Evolutionary conservation across 2,888 invertebrate species (phyloP).

Genomic region (Peribatodes rhomboidaria): DNA sequence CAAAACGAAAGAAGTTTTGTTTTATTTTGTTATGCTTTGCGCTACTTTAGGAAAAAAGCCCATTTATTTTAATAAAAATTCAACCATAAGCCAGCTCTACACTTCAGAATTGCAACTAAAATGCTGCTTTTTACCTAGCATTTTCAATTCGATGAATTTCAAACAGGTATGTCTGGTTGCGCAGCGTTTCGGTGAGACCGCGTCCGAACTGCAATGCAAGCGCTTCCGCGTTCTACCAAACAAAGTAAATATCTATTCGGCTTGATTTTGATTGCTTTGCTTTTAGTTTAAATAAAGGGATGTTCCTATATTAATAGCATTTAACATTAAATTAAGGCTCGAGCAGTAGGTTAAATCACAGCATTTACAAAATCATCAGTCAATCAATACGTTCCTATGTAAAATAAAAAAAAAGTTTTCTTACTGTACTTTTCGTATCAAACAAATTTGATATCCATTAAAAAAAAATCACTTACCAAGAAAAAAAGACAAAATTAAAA

Average conservation of each 20-base stretch:
- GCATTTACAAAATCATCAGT: no score
- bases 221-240: conserved; percentile 20
- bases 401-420: no score
- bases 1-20: no score
- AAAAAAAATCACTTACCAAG: no score
- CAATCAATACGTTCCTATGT: no score
- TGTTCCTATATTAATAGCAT: not conserved
- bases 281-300: not conserved
- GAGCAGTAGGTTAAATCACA: not conserved
- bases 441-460: no score
- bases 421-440: no score
- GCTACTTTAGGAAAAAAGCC: no score
- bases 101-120: conserved; percentile 3
- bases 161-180: conserved; percentile 27
- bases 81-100: not conserved
- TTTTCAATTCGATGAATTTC: conserved; percentile 29
- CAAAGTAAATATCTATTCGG: conserved; percentile 33
- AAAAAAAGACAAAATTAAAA: no score
- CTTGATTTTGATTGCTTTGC: conserved; percentile 10
- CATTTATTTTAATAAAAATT: no score
- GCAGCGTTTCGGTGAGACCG: conserved; percentile 18
- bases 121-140: conserved; percentile 15
- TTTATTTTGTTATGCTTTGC: no score
- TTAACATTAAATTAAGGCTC: not conserved
- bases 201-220: conserved; percentile 28